phyloP scores from a whole-genome alignment of 2,888 invertebrate genomes.

The Sepiola atlantica region DNA sequence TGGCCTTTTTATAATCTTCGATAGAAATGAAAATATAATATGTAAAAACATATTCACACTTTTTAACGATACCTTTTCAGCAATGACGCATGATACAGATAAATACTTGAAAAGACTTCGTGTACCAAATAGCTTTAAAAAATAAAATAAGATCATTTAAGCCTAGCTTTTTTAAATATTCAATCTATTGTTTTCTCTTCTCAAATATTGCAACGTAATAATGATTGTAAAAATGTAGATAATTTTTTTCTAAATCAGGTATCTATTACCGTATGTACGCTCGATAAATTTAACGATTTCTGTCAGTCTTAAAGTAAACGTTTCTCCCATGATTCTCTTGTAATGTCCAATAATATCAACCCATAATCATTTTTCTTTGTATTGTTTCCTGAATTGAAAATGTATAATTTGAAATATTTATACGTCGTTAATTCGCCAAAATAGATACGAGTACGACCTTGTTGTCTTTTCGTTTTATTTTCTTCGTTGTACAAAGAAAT shows the following conservation, averaged over 20 bases:
- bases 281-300: background rate
- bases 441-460: background rate
- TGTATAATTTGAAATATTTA: background rate
- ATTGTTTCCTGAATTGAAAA: background rate
- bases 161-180: no score
- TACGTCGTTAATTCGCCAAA: background rate
- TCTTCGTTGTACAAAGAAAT: no score
- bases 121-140: background rate
- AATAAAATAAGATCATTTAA: background rate
- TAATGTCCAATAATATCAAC: background rate
- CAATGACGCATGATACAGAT: no score
- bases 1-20: background rate
- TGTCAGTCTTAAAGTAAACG: background rate
- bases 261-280: background rate
- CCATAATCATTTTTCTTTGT: background rate
- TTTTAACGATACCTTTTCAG: background rate
- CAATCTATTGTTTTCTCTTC: no score
- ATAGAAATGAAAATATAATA: background rate
- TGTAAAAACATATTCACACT: background rate
- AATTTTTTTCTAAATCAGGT: no score
- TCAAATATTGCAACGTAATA: no score
- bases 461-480: no score
- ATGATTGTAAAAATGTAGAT: no score
- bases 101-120: no score
- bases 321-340: background rate